Conservation (phyloP, 2,888 invertebrate genomes). For the Cancer borealis region DNA sequence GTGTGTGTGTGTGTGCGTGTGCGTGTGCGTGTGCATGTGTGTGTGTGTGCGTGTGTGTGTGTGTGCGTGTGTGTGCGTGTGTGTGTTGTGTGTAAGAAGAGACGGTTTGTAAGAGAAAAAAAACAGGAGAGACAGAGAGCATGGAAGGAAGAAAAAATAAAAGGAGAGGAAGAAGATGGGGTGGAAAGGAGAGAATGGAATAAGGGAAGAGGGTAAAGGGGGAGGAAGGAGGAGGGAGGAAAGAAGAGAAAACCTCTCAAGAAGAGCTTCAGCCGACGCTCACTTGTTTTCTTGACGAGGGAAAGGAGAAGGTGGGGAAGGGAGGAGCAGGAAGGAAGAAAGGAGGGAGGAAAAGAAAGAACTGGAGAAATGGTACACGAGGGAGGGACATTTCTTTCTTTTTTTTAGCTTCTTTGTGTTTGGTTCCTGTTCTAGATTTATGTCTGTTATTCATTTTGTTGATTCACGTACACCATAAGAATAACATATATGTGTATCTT, state of each 20-base stretch:
- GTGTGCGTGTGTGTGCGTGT: background rate
- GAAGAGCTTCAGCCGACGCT: background rate
- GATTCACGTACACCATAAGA: background rate
- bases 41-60: background rate
- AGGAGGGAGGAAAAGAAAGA: background rate
- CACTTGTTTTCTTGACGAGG: slow-evolving; percentile 24
- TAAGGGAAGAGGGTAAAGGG: background rate
- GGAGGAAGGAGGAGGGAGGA: background rate
- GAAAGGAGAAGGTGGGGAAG: background rate
- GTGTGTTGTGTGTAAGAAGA: slow-evolving; percentile 51
- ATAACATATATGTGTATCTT: background rate
- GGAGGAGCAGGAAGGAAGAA: background rate
- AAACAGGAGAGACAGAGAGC: background rate
- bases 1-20: slow-evolving; percentile 60
- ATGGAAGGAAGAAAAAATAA: background rate
- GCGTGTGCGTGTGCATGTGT: slow-evolving; percentile 25
- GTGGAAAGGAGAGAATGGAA: slow-evolving; percentile 6
- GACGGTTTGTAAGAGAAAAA: background rate
- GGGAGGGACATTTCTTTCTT: background rate
- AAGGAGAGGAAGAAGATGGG: background rate
- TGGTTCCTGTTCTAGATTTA: background rate
- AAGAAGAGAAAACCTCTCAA: background rate
- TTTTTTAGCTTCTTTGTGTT: background rate
- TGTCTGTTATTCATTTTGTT: background rate
- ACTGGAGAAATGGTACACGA: background rate